Conservation (phyloP, 2,113 vertebrate genomes). For the Chiloscyllium plagiosum region DNA sequence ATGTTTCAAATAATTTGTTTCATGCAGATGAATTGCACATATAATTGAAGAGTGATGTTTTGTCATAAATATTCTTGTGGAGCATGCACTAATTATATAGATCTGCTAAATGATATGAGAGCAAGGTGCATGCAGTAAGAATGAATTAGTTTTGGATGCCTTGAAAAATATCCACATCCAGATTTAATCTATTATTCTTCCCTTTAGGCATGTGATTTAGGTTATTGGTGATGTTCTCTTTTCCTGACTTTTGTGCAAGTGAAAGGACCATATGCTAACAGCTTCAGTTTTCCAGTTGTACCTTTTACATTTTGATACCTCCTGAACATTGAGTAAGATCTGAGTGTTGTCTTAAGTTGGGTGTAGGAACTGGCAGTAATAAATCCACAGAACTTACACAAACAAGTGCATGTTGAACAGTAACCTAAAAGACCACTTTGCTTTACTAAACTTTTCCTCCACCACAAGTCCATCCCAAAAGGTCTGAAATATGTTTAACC, state of each 20-base stretch:
- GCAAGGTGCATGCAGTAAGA: neutral
- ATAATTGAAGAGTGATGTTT: neutral
- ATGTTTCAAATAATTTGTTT: neutral
- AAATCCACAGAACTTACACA: neutral
- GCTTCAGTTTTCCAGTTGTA: neutral
- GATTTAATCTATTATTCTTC: neutral
- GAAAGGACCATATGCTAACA: neutral
- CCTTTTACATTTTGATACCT: neutral
- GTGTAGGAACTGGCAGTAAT: neutral
- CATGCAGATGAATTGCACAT: neutral
- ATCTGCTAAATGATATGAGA: neutral
- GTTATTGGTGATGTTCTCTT: conserved; percentile 2
- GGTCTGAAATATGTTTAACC: neutral
- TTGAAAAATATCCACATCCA: neutral
- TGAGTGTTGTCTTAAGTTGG: neutral
- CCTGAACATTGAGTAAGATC: neutral
- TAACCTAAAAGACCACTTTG: neutral
- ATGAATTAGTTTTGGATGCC: neutral
- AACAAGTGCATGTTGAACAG: neutral
- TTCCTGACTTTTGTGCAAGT: neutral
- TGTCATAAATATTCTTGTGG: neutral
- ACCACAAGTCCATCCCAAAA: neutral
- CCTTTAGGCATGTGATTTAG: neutral
- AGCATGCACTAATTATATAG: neutral
- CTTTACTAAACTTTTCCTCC: neutral